A percentile compares a stretch with the other conserved stretches of the same genome.
phyloP scores from a whole-genome alignment of 1,140 invertebrate species.

The Drosophila bocki region DNA sequence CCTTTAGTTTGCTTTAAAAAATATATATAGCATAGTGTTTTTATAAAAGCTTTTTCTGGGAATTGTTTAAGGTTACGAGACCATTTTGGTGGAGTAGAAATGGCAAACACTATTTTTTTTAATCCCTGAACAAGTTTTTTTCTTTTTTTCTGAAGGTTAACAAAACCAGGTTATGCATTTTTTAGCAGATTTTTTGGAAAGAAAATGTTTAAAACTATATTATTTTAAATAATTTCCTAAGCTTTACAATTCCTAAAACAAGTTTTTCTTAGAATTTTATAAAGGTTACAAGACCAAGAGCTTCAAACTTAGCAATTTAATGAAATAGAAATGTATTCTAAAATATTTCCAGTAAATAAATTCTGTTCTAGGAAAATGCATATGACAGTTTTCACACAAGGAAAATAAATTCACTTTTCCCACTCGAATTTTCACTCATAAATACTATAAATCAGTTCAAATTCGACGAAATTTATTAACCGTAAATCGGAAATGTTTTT shows the following conservation, averaged over 20 bases:
- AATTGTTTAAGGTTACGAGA: too few relatives aligned
- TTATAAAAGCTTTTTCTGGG: background rate
- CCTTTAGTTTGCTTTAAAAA: constrained; percentile 10
- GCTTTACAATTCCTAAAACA: background rate
- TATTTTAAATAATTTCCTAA: background rate
- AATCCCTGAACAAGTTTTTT: too few relatives aligned
- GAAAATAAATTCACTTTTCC: background rate
- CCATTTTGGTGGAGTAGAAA: background rate
- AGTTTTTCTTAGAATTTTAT: background rate
- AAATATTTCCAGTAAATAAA: background rate
- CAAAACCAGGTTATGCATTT: too few relatives aligned
- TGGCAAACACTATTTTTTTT: too few relatives aligned
- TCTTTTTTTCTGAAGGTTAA: too few relatives aligned
- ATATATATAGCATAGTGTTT: background rate
- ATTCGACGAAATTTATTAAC: background rate
- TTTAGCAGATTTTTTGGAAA: too few relatives aligned
- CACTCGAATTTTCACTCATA: background rate
- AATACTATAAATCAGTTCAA: constrained; percentile 1
- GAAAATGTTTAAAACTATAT: too few relatives aligned
- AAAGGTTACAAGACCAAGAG: background rate
- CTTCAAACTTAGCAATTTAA: background rate
- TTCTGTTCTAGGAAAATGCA: background rate
- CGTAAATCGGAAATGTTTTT: background rate
- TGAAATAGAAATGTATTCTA: background rate
- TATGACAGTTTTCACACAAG: background rate